Evolutionary conservation across 2,888 invertebrate species (phyloP), one percentile per base, ranked within the genome.

Genomic region (Hymenopus coronatus): DNA sequence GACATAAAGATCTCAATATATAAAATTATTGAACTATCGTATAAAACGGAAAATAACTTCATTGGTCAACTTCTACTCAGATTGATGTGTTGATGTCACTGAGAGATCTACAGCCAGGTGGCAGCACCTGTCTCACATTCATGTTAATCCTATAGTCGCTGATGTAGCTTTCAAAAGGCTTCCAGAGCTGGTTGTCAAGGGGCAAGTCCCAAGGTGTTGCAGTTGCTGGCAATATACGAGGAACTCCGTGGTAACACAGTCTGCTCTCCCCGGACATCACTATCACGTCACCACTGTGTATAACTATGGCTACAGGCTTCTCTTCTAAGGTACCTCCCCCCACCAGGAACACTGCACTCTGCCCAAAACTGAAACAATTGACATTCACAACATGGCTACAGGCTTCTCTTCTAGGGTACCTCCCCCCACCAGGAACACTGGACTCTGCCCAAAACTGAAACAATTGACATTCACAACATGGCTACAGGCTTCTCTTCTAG

Each of bases 181-280:
- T 91, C 96, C 96, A 96, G 91, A 94, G 93, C 0, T 91, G 89
- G 54, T 93, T 92, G 90, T 94, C 92, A 84, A 91, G 90, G 89
- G 91, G 90, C 89, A 91, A 89, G 89, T 93, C 91, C 96, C 96
- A 96, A 14, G 94, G 93, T 87, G 93, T 91, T 2, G 91, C 91
- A 7, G 92, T 90, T 0, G 95, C 92, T 88, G 94, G 93, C 91
- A 98, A 92, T 91, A 99, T 97, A 93, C 96, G 96, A 2, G 99
- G 99, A 0, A 99, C 97, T 4, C 98, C 99, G 93, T 99, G 99
- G 93, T 98, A 99, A 91, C 97, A 96, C 2, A 98, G 94, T 88
- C 99, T 95, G 1, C 98, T 96, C 91, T 95, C 94, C 90, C 96
- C 96, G 3, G 97, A 96, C 99, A 99, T 99, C 0, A 99, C 93